A percentile compares a stretch with the other conserved stretches of the same genome.
Evolutionary conservation across 92 coral and sea anemone genomes (phyloP).

Genomic region (Phenganax stokvisi): DNA sequence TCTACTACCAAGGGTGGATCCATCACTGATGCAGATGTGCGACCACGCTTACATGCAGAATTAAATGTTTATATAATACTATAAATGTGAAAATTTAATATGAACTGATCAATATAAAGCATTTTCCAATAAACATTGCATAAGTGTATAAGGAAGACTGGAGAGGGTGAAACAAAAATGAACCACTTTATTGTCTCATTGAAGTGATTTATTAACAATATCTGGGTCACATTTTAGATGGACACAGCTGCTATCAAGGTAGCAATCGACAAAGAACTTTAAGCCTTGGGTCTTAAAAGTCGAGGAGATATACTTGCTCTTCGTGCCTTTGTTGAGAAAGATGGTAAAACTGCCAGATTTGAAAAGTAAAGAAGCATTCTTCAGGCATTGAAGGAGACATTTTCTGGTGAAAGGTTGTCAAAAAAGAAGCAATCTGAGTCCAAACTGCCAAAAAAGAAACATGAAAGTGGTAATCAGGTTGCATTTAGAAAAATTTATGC

Average conservation of each 20-base stretch:
- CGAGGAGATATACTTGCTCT: conserved; percentile 1
- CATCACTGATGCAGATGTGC: too few species aligned
- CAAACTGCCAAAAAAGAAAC: background rate
- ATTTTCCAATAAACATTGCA: too few species aligned
- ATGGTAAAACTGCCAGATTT: background rate
- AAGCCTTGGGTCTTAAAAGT: background rate
- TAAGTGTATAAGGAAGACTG: too few species aligned
- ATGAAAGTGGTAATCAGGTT: background rate
- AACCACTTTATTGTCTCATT: too few species aligned
- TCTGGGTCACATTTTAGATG: background rate
- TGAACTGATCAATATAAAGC: too few species aligned
- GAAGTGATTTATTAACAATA: too few species aligned
- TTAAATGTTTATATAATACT: too few species aligned
- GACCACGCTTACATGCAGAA: too few species aligned
- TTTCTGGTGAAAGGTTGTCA: background rate
- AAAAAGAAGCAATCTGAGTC: background rate
- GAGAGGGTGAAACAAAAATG: too few species aligned
- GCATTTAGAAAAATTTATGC: conserved; percentile 30
- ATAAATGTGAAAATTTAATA: too few species aligned
- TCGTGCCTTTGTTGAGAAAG: background rate
- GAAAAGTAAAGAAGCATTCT: background rate
- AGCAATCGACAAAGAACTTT: background rate
- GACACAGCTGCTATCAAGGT: background rate
- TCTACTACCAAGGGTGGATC: too few species aligned
- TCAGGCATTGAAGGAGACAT: background rate